Evolutionary conservation across 2,797 vertebrate species (phyloP).

Genomic region (Spinibarbus caldwelli): DNA sequence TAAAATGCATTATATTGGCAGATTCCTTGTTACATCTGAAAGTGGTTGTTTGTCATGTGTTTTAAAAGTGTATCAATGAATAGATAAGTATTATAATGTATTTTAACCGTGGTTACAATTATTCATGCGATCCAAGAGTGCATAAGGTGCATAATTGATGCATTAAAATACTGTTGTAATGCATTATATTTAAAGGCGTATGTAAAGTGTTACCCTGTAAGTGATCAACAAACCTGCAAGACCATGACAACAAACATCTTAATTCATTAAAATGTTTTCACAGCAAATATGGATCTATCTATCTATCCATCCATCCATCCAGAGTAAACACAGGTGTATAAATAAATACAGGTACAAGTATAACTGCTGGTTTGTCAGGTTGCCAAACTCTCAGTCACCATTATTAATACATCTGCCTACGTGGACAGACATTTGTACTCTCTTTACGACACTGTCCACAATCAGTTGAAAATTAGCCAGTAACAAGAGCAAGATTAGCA

Average conservation of each 20-base stretch:
- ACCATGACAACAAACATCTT: background rate
- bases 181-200: background rate
- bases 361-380: background rate
- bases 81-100: background rate
- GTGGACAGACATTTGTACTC: conserved; percentile 42
- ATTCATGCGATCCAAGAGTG: background rate
- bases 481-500: background rate
- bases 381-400: background rate
- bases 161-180: background rate
- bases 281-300: background rate
- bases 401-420: conserved; percentile 43
- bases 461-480: background rate
- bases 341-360: background rate
- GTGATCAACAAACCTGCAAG: background rate
- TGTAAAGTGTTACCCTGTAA: no score
- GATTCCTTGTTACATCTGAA: background rate
- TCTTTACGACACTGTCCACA: background rate
- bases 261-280: background rate
- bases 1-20: background rate
- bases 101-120: background rate
- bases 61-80: background rate
- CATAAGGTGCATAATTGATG: background rate
- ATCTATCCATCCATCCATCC: no score
- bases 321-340: background rate
- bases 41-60: background rate